Percentiles rank a stretch among this genome's conserved stretches.
Conservation (phyloP, 2,113 vertebrate species). For the Sturnus vulgaris region DNA sequence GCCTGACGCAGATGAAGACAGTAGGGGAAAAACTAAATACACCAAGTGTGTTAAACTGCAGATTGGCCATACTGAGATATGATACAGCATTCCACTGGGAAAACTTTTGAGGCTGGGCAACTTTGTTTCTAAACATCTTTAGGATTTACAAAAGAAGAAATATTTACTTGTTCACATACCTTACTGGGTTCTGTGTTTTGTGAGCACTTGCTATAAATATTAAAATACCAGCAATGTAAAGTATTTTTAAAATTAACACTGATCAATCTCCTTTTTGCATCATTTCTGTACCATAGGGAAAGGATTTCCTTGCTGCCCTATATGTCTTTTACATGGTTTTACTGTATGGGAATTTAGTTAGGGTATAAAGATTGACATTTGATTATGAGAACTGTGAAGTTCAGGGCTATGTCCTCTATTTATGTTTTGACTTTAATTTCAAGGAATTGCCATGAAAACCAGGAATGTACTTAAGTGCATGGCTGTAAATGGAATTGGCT, state of each 20-base stretch:
- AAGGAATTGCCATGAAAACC: background rate
- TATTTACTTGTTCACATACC: background rate
- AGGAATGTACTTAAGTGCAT: background rate
- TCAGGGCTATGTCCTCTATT: background rate
- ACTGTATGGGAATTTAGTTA: background rate
- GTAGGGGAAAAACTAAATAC: slow-evolving; percentile 42
- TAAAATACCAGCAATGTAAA: background rate
- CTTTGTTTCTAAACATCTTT: background rate
- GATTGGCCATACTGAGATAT: background rate
- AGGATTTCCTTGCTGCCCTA: background rate
- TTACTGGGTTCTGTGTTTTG: background rate
- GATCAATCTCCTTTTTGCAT: background rate
- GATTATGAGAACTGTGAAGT: background rate
- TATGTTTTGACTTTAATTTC: background rate
- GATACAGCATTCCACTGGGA: slow-evolving; percentile 12
- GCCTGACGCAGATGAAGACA: slow-evolving; percentile 54
- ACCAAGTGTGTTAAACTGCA: slow-evolving; percentile 48
- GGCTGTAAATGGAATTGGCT: background rate
- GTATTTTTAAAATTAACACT: background rate
- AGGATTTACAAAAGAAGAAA: background rate
- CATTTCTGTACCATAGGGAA: background rate
- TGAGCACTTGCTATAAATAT: background rate
- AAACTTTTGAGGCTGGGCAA: slow-evolving; percentile 43
- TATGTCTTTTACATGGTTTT: background rate
- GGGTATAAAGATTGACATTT: background rate